Evolutionary conservation across 2,797 vertebrate species (phyloP).

Genomic region (Chanos chanos): DNA sequence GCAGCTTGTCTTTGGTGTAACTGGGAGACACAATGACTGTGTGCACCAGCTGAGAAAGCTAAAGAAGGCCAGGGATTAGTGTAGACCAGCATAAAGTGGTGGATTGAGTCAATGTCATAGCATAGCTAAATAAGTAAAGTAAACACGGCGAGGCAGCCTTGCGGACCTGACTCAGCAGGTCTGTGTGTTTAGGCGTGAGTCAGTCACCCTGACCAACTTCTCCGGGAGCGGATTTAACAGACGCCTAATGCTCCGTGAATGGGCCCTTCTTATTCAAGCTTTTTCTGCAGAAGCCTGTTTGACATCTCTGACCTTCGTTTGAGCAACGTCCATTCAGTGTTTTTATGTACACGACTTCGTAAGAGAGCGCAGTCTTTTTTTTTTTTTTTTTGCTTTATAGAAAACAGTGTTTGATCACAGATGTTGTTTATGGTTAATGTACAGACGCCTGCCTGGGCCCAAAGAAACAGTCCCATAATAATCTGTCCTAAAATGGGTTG

Average conservation of each 20-base stretch:
- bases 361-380: no score
- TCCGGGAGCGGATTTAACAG: constrained; percentile 13
- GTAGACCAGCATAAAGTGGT: constrained; percentile 13
- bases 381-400: not conserved
- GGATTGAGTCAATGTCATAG: constrained; percentile 31
- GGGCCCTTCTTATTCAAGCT: not conserved
- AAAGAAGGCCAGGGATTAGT: constrained; percentile 4
- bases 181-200: constrained; percentile 24
- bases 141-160: constrained; percentile 30
- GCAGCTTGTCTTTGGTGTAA: not conserved
- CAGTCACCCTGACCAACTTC: constrained; percentile 41
- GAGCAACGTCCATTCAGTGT: no score
- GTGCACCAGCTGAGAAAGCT: constrained; percentile 16
- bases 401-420: not conserved
- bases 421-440: not conserved
- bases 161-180: constrained; percentile 38
- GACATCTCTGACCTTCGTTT: not conserved
- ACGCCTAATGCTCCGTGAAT: constrained; percentile 10
- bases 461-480: no score
- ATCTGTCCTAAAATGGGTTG: no score
- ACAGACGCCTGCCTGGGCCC: no score
- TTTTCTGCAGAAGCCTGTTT: not conserved
- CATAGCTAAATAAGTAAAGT: constrained; percentile 36
- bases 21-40: not conserved
- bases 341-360: no score